Evolutionary conservation across 1,140 invertebrate species (phyloP).

Genomic region (Drosophila kurseongensis): DNA sequence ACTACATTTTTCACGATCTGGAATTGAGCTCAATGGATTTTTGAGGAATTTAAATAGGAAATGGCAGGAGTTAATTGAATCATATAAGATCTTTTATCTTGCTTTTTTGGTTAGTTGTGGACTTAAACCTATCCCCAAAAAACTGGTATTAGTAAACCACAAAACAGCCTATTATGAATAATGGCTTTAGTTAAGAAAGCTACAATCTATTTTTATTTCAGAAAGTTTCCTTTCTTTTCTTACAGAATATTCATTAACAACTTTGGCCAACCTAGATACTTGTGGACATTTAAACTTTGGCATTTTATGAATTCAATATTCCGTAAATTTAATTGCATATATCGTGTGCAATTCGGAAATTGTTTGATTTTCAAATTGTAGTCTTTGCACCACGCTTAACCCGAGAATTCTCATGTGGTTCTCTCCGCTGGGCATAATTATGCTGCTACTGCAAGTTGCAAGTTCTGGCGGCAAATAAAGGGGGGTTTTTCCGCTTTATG

Average conservation of each 20-base stretch:
- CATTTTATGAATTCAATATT: constrained; percentile 20
- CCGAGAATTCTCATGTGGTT: constrained; percentile 12
- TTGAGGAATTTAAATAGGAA: not conserved
- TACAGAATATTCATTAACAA: constrained; percentile 1
- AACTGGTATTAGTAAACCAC: too few species aligned
- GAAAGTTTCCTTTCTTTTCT: not conserved
- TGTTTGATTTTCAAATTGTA: constrained; percentile 61
- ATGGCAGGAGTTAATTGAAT: not conserved
- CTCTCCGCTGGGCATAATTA: constrained; percentile 61
- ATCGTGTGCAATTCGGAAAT: constrained; percentile 13
- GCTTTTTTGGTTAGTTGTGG: too few species aligned
- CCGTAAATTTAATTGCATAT: constrained; percentile 15
- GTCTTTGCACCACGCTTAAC: constrained; percentile 17
- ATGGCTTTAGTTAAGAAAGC: too few species aligned
- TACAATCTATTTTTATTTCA: not conserved
- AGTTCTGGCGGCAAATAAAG: constrained; percentile 22
- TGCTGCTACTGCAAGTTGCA: constrained; percentile 47
- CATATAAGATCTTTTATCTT: too few species aligned
- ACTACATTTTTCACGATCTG: constrained; percentile 26
- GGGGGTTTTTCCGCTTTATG: constrained; percentile 2
- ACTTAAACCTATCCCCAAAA: too few species aligned
- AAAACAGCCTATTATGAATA: too few species aligned
- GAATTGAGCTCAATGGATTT: constrained; percentile 16
- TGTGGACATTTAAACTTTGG: constrained; percentile 22
- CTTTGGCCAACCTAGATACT: not conserved